Evolutionary conservation across 2,113 vertebrate genomes (phyloP), one percentile per base, ranked within the genome.

Genomic region (Saguinus midas): DNA sequence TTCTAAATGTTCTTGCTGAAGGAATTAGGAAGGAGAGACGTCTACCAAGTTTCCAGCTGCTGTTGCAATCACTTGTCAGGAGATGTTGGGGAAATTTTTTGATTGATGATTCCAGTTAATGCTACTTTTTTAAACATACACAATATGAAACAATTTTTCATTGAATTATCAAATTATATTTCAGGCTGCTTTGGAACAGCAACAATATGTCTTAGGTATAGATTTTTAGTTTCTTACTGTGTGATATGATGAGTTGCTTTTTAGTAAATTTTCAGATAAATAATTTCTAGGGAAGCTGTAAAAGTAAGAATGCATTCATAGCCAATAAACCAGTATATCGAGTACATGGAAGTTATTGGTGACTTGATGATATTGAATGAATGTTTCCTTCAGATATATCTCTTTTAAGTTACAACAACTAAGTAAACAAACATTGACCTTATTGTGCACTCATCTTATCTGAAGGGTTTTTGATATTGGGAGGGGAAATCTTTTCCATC

Each of bases 1-100:
- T 82, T 96, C 78, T 96, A 85, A 95, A 93, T 97, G 87, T 86
- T 96, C 72, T 92, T 93, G 78, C 78, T 86, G 91, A 95, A 96
- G 85, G 85, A 94, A 96, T 85, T 52, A 94, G 72, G 91, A 88
- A 80, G 66, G 79, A 78, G 90, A 55, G 55, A 82, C 45, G 17
- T 25, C 87, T 85, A 88, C 84, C 85, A 80, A 89, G 89, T 94
- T 91, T 96, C 88, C 80, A 92, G 90, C 87, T 97, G 68, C 66
- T 88, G 76, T 57, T 93, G 17, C 58, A 86, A 79, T 52, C 79
- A 91, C 45, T 93, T 95, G 85, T 83, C 81, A 90, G 61, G 48
- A 82, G 84, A 94, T 61, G 43, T 3, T 88, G 43, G 94, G n/a
- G 85, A 57, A 89, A 87, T 64, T 37, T 84, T 96, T 82, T 90